Base-by-base conservation (phyloP, 1,140 invertebrate species). In the Drosophila navojoa region DNA sequence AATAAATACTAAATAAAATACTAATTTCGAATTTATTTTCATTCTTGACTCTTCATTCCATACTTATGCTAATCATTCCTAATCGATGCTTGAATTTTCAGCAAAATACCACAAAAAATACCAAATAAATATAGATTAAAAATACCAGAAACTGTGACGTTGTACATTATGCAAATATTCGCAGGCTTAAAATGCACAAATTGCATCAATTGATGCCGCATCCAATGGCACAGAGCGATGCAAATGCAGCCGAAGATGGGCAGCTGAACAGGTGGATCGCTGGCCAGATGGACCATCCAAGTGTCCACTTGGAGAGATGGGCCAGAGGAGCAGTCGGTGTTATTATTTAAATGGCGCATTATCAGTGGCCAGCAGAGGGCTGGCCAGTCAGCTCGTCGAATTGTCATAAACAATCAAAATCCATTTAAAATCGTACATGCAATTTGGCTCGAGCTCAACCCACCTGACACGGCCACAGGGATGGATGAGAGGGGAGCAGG, bases 371-470 rank as follows among this genome's bases (percentile, higher is more conserved):
- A 79, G 71, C 76, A 89, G 79, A 76, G 79, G 63, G 55, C 60
- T 74, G 76, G 67, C 79, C 84, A 89, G 77, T 85, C 80, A 77
- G 71, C 74, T 90, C 73, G 74, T 80, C 71, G 74, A 80, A 84
- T 84, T 85, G 79, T 89, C 84, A 89, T 89, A 89, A 89, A 90
- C 84, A 89, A 89, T 89, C 84, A 89, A 89, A 89, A 89, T 89
- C 84, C 84, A 89, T 89, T 89, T 89, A 84, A 89, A 90, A 90
- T 84, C 74, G 85, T 89, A 90, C 77, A 90, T 90, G 80, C 80
- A 90, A 89, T 89, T 89, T 80, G 77, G 80, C 52, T 55, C 27
- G 27, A 10, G 52, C 42, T 15, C 11, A 19, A 61, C 58, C 74
- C 71, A 79, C 19, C 19, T 22, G 19, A 22, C 19, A 22, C 19